Evolutionary conservation across 2,113 vertebrate genomes (phyloP).

Genomic region (Halichoerus grypus): DNA sequence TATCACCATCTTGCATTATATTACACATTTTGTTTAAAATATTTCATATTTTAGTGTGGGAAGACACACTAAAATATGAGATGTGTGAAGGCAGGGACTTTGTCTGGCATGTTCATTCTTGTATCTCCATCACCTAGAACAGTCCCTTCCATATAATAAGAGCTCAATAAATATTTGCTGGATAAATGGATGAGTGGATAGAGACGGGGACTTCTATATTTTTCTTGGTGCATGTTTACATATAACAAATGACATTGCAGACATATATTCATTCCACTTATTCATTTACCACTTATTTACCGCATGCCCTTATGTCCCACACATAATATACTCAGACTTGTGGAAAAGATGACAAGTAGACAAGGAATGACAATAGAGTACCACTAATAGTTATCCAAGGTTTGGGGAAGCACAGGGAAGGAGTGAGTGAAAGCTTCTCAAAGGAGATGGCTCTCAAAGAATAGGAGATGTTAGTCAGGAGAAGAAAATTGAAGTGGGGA

Average conservation of each 20-base stretch:
- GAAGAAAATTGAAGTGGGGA: neutral
- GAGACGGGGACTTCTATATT: neutral
- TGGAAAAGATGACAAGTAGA: constrained; percentile 32
- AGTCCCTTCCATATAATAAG: neutral
- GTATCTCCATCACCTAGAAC: neutral
- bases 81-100: neutral
- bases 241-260: neutral
- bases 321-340: neutral
- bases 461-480: neutral
- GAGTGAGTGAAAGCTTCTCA: constrained; percentile 18
- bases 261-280: constrained; percentile 36
- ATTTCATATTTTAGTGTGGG: neutral
- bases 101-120: neutral
- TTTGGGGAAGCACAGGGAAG: neutral
- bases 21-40: neutral
- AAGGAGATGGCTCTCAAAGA: neutral
- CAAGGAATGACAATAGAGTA: neutral
- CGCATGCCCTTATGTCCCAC: neutral
- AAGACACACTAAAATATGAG: neutral
- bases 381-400: neutral
- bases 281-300: constrained; percentile 59
- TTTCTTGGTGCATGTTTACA: constrained; percentile 17
- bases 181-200: constrained; percentile 7
- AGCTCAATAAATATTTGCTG: constrained; percentile 37
- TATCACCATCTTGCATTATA: neutral